phyloP scores from a whole-genome alignment of 2,113 vertebrate species.

The Gymnocephalus cernua region DNA sequence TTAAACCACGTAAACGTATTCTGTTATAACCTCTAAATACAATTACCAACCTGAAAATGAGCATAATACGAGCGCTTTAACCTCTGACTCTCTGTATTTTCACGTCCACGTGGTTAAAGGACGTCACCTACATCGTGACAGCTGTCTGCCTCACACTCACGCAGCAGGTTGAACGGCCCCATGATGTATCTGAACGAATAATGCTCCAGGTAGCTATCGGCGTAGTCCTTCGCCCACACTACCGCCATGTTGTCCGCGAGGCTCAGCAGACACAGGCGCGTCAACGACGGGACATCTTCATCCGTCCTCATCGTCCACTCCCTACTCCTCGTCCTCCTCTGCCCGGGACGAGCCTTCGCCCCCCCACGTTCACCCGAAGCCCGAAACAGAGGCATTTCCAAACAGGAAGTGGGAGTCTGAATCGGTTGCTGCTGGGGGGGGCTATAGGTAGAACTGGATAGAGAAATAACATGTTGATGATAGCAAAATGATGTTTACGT shows the following conservation, averaged over 20 bases:
- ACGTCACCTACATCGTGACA: too few species aligned
- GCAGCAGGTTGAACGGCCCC: conserved; percentile 88
- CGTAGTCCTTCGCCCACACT: conserved; percentile 88
- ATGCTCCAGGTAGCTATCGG: conserved; percentile 86
- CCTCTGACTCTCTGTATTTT: neutral
- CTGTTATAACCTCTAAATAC: too few species aligned
- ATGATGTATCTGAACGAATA: conserved; percentile 87
- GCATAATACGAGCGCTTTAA: too few species aligned
- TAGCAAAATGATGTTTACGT: neutral
- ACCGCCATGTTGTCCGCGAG: conserved; percentile 87
- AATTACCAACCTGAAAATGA: too few species aligned
- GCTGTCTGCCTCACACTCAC: conserved; percentile 73
- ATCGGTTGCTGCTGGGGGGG: neutral
- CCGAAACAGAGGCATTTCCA: conserved; percentile 74
- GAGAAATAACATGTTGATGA: neutral
- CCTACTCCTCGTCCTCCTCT: conserved; percentile 1
- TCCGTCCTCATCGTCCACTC: conserved; percentile 7
- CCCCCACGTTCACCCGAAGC: neutral
- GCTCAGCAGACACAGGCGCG: conserved; percentile 83
- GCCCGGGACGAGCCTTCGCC: neutral
- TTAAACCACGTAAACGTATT: too few species aligned
- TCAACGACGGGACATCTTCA: conserved; percentile 62
- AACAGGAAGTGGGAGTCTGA: neutral
- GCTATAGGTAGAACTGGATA: neutral
- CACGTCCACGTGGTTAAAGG: neutral